These are phyloP conservation scores for Procambarus virginalis DNA, from an alignment of 1,140 invertebrate genomes.

Conservation along the genomic window DNA sequence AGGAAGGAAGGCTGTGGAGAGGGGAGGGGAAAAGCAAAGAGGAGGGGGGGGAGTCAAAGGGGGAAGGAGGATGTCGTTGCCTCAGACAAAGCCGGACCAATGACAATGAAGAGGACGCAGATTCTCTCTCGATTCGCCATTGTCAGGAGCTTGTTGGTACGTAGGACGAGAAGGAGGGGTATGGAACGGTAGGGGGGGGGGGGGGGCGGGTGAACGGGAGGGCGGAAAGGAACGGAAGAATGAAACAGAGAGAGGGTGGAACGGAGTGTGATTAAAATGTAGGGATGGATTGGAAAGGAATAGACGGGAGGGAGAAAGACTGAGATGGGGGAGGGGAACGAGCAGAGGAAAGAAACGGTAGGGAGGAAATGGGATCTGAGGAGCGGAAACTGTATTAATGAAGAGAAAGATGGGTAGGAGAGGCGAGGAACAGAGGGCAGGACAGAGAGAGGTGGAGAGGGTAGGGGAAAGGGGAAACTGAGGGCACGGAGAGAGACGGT, in stretches of 20 bases:
- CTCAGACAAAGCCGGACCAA: background rate
- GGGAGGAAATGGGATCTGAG: background rate
- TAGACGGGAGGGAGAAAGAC: background rate
- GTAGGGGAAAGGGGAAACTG: background rate
- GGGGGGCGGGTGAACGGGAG: too few species aligned
- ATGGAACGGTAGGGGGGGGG: background rate
- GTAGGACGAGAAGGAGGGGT: background rate
- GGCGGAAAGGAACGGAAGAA: background rate
- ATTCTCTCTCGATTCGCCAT: slow-evolving; percentile 28
- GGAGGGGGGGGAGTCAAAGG: too few species aligned
- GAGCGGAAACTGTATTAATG: too few species aligned
- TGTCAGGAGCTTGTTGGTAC: background rate
- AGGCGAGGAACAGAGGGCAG: background rate
- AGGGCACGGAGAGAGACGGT: background rate
- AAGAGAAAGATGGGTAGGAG: background rate
- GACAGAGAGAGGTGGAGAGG: background rate
- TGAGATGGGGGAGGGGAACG: background rate
- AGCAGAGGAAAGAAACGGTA: background rate
- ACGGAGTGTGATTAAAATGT: background rate
- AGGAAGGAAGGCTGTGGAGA: background rate
- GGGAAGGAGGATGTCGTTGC: background rate
- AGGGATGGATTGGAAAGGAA: background rate
- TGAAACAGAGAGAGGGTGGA: background rate
- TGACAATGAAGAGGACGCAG: slow-evolving; percentile 18
- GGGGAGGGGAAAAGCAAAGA: background rate